Evolutionary conservation across 2,888 invertebrate genomes (phyloP).

Genomic region (Thera obeliscata): DNA sequence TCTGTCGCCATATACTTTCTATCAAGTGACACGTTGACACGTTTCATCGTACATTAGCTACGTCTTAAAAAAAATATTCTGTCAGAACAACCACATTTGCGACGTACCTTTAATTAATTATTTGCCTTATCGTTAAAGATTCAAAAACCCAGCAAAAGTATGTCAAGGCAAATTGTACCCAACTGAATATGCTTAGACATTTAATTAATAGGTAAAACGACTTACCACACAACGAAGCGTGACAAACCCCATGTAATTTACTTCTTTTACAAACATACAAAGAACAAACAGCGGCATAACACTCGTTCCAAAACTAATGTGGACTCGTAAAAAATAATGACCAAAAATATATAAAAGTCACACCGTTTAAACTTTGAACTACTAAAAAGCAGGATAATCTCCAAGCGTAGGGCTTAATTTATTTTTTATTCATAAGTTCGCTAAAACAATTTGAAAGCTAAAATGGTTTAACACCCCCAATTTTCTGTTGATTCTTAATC

Average conservation of each 20-base stretch:
- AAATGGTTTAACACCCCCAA: constrained; percentile 7
- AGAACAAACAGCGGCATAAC: constrained; percentile 36
- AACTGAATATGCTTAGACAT: too few relatives aligned
- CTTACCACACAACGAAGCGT: constrained; percentile 29
- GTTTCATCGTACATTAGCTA: too few relatives aligned
- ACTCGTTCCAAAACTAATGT: constrained; percentile 40
- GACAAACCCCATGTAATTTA: constrained; percentile 23
- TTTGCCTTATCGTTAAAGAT: too few relatives aligned
- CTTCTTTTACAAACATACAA: constrained; percentile 34
- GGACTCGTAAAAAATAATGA: constrained; percentile 43
- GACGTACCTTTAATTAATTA: too few relatives aligned
- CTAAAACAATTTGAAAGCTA: constrained; percentile 20
- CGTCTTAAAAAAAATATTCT: too few relatives aligned
- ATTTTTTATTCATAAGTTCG: constrained; percentile 32
- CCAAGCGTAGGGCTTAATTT: constrained; percentile 30
- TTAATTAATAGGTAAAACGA: not conserved
- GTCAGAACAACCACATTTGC: too few relatives aligned
- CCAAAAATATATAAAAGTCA: constrained; percentile 40
- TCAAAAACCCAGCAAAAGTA: too few relatives aligned
- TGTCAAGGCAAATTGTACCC: too few relatives aligned
- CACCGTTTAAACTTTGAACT: constrained; percentile 42
- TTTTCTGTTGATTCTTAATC: constrained; percentile 5
- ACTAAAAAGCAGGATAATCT: constrained; percentile 42
- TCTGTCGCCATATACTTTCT: too few relatives aligned
- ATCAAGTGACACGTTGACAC: too few relatives aligned